Evolutionary conservation across 2,888 invertebrate genomes (phyloP), one percentile per base, ranked within the genome.

Genomic region (Toxonevra muliebris): DNA sequence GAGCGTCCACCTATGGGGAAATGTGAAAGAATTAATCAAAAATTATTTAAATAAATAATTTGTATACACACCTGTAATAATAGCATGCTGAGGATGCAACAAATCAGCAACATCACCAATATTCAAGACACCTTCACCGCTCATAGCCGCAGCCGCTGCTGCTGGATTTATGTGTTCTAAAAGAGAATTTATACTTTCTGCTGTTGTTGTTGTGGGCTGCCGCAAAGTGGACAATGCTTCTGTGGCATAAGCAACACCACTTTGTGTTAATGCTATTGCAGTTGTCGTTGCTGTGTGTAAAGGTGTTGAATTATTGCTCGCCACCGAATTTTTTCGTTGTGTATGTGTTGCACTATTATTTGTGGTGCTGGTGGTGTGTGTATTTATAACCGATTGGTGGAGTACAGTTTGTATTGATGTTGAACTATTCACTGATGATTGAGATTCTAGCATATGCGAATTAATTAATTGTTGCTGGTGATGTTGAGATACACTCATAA

Each of bases 41-140:
- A 9, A 8, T 17, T 41, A 30, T 60, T 8, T 15, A 30, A 17
- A 43, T 13, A 53, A n/a, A n/a, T 79, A 89, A 89, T 54, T 12
- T n/a, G 11, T 1, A 3, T 79, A 88, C 89, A 58, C 59, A 78
- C 80, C 97, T 72, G 96, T 94, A 75, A 96, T 92, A 82, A 95
- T 91, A 71, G 95, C 94, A 86, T 93, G 96, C 86, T 95, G 93
- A 69, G 93, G 92, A 82, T 95, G 92, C 69, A 97, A 87, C 74
- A 96, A 87, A 83, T 95, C 94, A 53, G 93, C 93, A 77, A 96
- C 95, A 86, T 93, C 93, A 9, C 78, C 83, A 68, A 85, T 84
- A 73, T 84, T 84, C 3, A 85, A 73, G 7, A 80, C 79, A 59
- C 80, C 81, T 62, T 84, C 85, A 53, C 79, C 77, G 68, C 78